These are phyloP conservation scores for Gallinago stenura DNA, from an alignment of 2,797 vertebrate species.

Conservation along the genomic window DNA sequence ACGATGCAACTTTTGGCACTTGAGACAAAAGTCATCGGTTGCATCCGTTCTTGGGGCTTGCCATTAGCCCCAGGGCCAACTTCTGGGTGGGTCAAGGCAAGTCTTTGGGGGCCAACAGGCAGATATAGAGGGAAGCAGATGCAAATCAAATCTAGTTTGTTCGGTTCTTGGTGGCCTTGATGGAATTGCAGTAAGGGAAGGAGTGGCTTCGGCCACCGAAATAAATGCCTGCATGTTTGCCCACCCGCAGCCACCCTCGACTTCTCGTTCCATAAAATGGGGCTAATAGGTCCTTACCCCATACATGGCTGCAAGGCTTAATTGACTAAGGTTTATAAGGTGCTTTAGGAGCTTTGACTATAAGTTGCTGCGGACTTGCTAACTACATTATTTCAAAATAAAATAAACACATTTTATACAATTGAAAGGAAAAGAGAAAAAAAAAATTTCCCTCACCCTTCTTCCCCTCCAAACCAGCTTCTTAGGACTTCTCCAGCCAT, in stretches of 20 bases:
- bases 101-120: not conserved
- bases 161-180: not conserved
- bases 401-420: constrained; percentile 64
- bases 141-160: not conserved
- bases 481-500: not conserved
- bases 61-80: not conserved
- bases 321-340: constrained; percentile 37
- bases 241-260: not conserved
- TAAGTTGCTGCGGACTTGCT: constrained; percentile 55
- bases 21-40: not conserved
- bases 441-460: not conserved
- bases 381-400: constrained; percentile 54
- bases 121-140: not conserved
- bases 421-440: not conserved
- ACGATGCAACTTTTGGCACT: not conserved
- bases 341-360: constrained; percentile 53
- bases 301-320: not conserved
- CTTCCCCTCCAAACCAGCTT: not conserved
- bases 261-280: not conserved
- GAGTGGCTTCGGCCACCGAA: not conserved
- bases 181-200: not conserved
- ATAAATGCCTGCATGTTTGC: rapidly evolving
- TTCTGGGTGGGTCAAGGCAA: not conserved
- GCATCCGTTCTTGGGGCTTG: not conserved
- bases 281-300: not conserved